Evolutionary conservation across 2,888 invertebrate species (phyloP).

Genomic region (Eucera pruinosa): DNA sequence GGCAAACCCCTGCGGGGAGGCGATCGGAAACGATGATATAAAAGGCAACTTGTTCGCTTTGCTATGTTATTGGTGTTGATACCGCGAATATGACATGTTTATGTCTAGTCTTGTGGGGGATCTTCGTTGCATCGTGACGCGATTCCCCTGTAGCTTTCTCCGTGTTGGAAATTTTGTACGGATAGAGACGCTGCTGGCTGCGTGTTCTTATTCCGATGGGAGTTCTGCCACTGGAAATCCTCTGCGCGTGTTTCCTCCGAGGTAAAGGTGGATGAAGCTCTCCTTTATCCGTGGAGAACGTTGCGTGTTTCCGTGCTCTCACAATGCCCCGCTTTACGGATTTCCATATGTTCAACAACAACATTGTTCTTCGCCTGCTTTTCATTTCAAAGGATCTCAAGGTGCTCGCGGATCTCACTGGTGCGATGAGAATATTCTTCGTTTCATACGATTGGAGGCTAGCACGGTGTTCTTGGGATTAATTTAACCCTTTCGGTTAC

Average conservation of each 20-base stretch:
- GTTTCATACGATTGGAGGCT: neutral
- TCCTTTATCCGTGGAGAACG: neutral
- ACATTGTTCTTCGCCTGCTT: neutral
- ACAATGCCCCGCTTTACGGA: neutral
- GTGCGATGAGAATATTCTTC: neutral
- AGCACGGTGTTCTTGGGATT: no score
- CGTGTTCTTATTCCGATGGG: neutral
- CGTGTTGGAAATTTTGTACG: conserved; percentile 1
- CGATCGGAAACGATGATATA: conserved; percentile 29
- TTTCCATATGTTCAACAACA: conserved; percentile 11
- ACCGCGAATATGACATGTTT: conserved; percentile 37
- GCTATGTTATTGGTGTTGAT: conserved; percentile 34
- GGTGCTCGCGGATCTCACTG: neutral
- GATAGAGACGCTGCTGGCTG: neutral
- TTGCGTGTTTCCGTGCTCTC: neutral
- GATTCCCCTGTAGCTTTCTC: neutral
- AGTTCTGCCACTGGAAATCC: neutral
- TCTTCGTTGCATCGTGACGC: conserved; percentile 4
- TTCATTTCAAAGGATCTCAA: neutral
- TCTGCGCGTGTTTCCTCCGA: neutral
- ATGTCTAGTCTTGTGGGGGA: conserved; percentile 6
- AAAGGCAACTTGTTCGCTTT: conserved; percentile 24
- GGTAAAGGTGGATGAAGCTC: neutral
- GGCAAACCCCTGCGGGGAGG: neutral
- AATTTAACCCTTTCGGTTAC: no score